Evolutionary conservation across 2,113 vertebrate genomes (phyloP).

Genomic region (Ageneiosus marmoratus): DNA sequence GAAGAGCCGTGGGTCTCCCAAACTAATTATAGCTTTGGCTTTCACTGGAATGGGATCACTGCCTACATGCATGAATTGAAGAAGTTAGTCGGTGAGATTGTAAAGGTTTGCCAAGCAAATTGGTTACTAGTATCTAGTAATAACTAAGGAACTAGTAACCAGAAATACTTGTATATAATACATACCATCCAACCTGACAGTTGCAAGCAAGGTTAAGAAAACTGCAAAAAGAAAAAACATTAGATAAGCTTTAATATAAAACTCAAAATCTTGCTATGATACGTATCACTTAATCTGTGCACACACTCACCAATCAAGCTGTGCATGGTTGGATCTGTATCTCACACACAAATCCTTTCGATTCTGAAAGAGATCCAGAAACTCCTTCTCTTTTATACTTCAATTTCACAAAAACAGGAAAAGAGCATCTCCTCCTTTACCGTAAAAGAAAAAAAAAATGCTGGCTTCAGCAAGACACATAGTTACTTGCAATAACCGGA

Average conservation of each 20-base stretch:
- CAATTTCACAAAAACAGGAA: slow-evolving; percentile 46
- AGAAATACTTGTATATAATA: neutral
- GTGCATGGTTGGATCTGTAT: slow-evolving; percentile 56
- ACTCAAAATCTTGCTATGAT: neutral
- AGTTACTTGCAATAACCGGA: neutral
- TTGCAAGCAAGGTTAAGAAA: slow-evolving; percentile 7
- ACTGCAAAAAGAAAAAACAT: neutral
- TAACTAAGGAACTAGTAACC: neutral
- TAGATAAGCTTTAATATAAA: neutral
- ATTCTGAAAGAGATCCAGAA: neutral
- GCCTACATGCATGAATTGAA: neutral
- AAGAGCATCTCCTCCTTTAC: slow-evolving; percentile 36
- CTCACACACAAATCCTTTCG: neutral
- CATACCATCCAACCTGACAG: slow-evolving; percentile 18
- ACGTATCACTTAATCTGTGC: neutral
- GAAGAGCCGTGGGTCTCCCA: slow-evolving; percentile 51
- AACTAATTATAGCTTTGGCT: slow-evolving; percentile 45
- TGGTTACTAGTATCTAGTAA: neutral
- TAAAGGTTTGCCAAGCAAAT: neutral
- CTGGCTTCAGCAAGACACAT: slow-evolving; percentile 12
- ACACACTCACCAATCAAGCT: slow-evolving; percentile 62
- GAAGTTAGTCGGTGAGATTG: neutral
- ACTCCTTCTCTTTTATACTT: neutral
- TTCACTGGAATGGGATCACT: neutral
- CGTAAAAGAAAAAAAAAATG: slow-evolving; percentile 16